Base-by-base conservation (phyloP, 2,797 vertebrate species). In the Sebastes miniatus region DNA sequence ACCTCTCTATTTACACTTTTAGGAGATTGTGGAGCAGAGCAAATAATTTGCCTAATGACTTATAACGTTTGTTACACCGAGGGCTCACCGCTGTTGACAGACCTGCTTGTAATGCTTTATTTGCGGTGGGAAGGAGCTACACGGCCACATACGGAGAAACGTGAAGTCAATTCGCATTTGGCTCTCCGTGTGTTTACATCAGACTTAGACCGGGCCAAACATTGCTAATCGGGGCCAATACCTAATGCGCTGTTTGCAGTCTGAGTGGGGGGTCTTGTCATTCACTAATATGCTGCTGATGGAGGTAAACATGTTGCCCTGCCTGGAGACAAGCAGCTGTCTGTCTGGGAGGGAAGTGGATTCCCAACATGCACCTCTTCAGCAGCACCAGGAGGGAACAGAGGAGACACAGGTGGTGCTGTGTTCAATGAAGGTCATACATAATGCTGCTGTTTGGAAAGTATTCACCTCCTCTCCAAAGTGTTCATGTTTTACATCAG, bases 221-320 rank as follows among this genome's bases (percentile, higher is more conserved):
- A 18, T 72, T 77, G 87, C 39, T 87, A 87, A 84, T 86, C 89
- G 79, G 85, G 83, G 79, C 79, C 88, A 61, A 54, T 11, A 79
- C 63, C 88, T 91, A 83, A 90, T 54, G 87, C 76, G 3, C 64
- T 87, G 90, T 94, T 94, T 93, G 88, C 92, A 25, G 78, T 82
- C 91, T 83, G 80, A 65, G 59, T 64, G 79, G 93, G 91, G 89
- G 92, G 89, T 82, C 92, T 70, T 85, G 93, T 94, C 87, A 84
- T 87, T 89, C 79, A 63, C 88, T 91, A 88, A 89, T 89, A 86
- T 77, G 86, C 77, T 61, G 58, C 76, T 81, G 87, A 85, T 85
- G 85, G 74, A 83, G 83, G 88, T 81, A 90, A 90, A 93, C 89
- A 59, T 18, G 68, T 14, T 6, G 57, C 29, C 67, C 62, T 36